Evolutionary conservation across 2,797 vertebrate genomes (phyloP).

Genomic region (Loris lydekkerianus): DNA sequence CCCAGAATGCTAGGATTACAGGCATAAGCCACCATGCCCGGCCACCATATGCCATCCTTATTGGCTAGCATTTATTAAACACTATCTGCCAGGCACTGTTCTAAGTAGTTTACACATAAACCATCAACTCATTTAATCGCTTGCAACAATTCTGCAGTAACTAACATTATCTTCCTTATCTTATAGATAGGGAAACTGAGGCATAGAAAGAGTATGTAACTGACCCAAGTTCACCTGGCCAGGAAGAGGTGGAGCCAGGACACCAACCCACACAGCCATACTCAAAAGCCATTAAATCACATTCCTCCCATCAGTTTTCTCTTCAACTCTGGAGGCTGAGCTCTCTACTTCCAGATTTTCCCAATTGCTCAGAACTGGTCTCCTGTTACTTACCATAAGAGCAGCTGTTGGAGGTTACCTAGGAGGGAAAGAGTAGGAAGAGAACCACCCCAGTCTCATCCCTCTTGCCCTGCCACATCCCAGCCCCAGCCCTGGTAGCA

Average conservation of each 20-base stretch:
- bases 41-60: neutral
- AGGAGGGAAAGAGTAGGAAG: slow-evolving; percentile 76
- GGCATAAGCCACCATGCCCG: too few species aligned
- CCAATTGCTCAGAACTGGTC: neutral
- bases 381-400: slow-evolving; percentile 91
- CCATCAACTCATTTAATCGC: neutral
- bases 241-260: neutral
- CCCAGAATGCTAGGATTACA: too few species aligned
- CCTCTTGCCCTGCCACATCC: slow-evolving; percentile 89
- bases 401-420: slow-evolving; percentile 94
- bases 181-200: neutral
- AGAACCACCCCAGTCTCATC: neutral
- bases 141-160: neutral
- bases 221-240: neutral
- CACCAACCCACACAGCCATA: neutral
- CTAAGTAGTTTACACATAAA: neutral
- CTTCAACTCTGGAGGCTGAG: neutral
- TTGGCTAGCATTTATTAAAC: neutral
- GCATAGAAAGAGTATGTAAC: neutral
- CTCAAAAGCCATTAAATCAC: neutral
- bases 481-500: slow-evolving; percentile 57
- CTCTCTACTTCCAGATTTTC: neutral
- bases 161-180: neutral
- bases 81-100: neutral
- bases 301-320: neutral